Conservation (phyloP, 1,140 invertebrate species). For the Pseudoatta argentina region DNA sequence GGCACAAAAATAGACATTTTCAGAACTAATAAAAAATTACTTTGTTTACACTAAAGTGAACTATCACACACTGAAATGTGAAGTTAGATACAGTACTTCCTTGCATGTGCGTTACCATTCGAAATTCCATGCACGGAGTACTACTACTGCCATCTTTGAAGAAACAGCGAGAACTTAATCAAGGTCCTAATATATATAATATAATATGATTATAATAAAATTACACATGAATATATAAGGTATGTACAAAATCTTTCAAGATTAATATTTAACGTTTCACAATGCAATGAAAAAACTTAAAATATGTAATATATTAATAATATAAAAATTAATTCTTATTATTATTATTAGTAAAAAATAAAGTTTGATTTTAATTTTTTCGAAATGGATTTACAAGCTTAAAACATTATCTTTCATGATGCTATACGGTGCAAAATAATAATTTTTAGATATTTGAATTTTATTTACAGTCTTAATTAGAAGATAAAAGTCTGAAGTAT, state of each 20-base stretch:
- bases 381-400: not conserved
- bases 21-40: too few relatives aligned
- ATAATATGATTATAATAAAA: not conserved
- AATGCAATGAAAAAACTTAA: not conserved
- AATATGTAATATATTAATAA: conserved; percentile 19
- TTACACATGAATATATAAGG: not conserved
- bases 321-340: not conserved
- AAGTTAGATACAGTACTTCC: too few relatives aligned
- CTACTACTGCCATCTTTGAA: too few relatives aligned
- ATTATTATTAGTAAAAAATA: not conserved
- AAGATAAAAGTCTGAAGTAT: conserved; percentile 26
- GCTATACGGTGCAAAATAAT: not conserved
- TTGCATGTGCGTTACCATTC: too few relatives aligned
- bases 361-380: not conserved
- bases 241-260: not conserved
- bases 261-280: not conserved
- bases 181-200: too few relatives aligned
- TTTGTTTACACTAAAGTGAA: too few relatives aligned
- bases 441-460: not conserved
- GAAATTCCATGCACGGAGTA: too few relatives aligned
- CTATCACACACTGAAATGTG: too few relatives aligned
- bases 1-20: too few relatives aligned
- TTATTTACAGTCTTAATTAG: not conserved
- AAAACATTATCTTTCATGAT: not conserved
- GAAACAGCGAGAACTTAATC: too few relatives aligned